Evolutionary conservation across 35 echinoderm and acorn worm species (phyloP), one percentile per base, ranked within the genome.

Genomic region (Lytechinus variegatus): DNA sequence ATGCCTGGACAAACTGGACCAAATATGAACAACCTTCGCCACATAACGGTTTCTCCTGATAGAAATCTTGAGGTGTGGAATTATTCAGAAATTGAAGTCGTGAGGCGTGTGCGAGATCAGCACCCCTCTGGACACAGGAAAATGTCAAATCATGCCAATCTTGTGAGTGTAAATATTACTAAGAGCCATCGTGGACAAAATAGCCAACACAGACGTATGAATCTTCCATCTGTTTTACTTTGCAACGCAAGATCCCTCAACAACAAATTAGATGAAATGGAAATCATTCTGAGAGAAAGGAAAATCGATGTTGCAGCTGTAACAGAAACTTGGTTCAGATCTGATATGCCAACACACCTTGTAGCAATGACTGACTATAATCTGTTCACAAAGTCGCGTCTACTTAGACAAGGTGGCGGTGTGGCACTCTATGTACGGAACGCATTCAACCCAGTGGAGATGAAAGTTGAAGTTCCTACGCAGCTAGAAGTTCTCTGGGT

Each of bases 401-500:
- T 52, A 24, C 54, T 54, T 86, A 94, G 92, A 10, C 56, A 55
- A 33, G 95, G 91, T 86, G 95, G 95, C 8, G 95, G 95, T 14
- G 96, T 94, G 1, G 96, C 93, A 5, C 93, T 96, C 13, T 96
- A 95, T 95, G 86, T 96, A 2, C n/a, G 52, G 27, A 66, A 96
- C 9, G 52, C 86, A 55, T 86, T 56, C 87, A 86, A 96, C 55
- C 91, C 86, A 16, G 27, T 55, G 54, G 27, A 54, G 9, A 61
- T 91, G 53, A 71, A 88, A 27, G 52, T 96, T 53, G 88, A 94
- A 27, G 92, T 57, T n/a, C 94, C 92, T 21, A 53, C 24, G 5
- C 57, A 95, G 79, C 91, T 95, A 28, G 96, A 97, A 54, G 61
- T 94, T 53, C 52, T 97, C 54, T 95, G 96, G 89, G 72, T 95